Evolutionary conservation across 2,797 vertebrate genomes (phyloP), one percentile per base, ranked within the genome.

Genomic region (Parauchenoglanis punctatus): DNA sequence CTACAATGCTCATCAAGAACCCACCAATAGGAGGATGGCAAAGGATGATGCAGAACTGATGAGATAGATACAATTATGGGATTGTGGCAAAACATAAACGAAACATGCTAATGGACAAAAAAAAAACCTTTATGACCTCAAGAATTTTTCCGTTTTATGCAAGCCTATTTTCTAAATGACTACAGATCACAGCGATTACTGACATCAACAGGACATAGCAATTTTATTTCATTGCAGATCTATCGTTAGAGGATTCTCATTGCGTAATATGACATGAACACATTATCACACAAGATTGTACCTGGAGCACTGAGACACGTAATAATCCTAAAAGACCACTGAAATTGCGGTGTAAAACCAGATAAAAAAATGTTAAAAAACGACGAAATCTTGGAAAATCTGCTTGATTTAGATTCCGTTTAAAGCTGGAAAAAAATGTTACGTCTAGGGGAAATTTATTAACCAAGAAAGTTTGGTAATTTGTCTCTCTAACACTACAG

Each of bases 321-420:
- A 31, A 40, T 44, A 44, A 44, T 44, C 68, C 44, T 72, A 11
- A 46, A 73, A 25, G 8, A 23, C 70, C 20, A 25, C 10, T 46
- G 35, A 73, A 25, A 72, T 11, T 23, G 20, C 18, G 23, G 70
- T 13, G 4, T 49, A 5, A 44, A 75, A 81, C 40, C 54, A 84
- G 54, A 11, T 46, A 65, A 25, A 65, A 65, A 35, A 35, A 35
- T 35, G 35, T 35, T 35, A 35, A 65, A 83, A 78, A 87, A 35
- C 86, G 92, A 92, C 90, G 84, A 72, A 92, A 76, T 58, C 40
- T 92, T 89, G 70, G 63, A 83, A 92, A 87, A 92, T 91, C 90
- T 93, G 93, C 91, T 91, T 93, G 86, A 93, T 90, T 93, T 93
- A 92, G 89, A 88, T 91, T 13, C 65, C 7, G 58, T 72, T 88